phyloP scores from a whole-genome alignment of 1,140 invertebrate genomes.

The Anastrepha ludens region DNA sequence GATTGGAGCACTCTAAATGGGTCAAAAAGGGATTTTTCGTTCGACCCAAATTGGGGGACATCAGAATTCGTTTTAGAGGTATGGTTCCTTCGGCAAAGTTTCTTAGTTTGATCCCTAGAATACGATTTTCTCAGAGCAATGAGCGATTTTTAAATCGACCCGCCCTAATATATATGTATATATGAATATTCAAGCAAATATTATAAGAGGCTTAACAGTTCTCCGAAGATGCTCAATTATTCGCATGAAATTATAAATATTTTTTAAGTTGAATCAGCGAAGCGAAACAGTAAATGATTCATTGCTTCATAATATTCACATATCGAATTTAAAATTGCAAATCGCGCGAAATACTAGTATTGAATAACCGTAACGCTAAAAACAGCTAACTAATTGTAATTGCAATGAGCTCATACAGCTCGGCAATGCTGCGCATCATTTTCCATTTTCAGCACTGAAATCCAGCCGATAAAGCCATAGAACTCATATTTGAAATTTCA shows the following conservation, averaged over 20 bases:
- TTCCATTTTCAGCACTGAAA: constrained; percentile 20
- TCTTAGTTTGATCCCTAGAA: too few relatives aligned
- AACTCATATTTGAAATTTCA: constrained; percentile 27
- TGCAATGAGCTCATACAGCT: constrained; percentile 20
- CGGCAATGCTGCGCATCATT: background rate
- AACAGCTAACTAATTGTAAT: constrained; percentile 19
- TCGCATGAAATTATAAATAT: background rate
- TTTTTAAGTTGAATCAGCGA: background rate
- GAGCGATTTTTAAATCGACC: too few relatives aligned
- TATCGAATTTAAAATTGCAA: background rate
- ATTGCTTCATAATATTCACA: background rate
- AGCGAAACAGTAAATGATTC: background rate
- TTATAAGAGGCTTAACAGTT: background rate
- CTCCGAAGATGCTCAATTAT: background rate
- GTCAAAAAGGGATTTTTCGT: too few relatives aligned
- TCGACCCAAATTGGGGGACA: too few relatives aligned
- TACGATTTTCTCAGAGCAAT: too few relatives aligned
- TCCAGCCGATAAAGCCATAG: constrained; percentile 37
- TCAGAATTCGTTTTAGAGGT: too few relatives aligned
- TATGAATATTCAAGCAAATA: too few relatives aligned
- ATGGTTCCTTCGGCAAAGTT: too few relatives aligned
- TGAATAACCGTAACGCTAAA: constrained; percentile 26
- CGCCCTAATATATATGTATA: too few relatives aligned
- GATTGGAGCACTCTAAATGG: too few relatives aligned
- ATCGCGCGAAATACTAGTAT: background rate